Percentiles rank a stretch among this genome's conserved stretches.
Evolutionary conservation across 2,113 vertebrate species (phyloP).

Genomic region (Odocoileus virginianus): DNA sequence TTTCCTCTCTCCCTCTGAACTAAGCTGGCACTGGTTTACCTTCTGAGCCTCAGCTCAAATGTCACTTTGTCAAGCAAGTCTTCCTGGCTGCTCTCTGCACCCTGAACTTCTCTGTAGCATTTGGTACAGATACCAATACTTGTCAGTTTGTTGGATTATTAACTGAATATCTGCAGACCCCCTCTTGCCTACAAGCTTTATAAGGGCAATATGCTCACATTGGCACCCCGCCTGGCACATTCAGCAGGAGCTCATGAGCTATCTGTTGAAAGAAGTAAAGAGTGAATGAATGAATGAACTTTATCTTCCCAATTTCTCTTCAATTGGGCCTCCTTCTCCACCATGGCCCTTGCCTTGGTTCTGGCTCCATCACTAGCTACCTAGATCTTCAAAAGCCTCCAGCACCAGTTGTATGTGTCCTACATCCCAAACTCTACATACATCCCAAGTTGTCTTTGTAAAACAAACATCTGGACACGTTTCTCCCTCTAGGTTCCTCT

Average conservation of each 20-base stretch:
- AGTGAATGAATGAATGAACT: not conserved
- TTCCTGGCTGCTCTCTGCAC: not conserved
- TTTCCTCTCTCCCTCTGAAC: not conserved
- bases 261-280: not conserved
- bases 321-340: not conserved
- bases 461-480: not conserved
- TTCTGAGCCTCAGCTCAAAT: not conserved
- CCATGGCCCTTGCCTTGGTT: not conserved
- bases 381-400: not conserved
- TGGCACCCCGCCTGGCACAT: not conserved
- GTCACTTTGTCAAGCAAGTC: not conserved
- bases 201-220: not conserved
- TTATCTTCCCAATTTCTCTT: not conserved
- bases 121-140: not conserved
- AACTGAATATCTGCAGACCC: not conserved
- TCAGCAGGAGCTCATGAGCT: not conserved
- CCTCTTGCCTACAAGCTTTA: not conserved
- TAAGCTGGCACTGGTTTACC: not conserved
- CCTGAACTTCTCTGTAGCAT: not conserved
- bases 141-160: not conserved
- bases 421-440: not conserved
- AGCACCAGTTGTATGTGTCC: accelerated
- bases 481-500: not conserved
- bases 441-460: not conserved
- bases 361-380: not conserved